Evolutionary conservation across 2,797 vertebrate species (phyloP).

Genomic region (Pseudomugil tenellus): DNA sequence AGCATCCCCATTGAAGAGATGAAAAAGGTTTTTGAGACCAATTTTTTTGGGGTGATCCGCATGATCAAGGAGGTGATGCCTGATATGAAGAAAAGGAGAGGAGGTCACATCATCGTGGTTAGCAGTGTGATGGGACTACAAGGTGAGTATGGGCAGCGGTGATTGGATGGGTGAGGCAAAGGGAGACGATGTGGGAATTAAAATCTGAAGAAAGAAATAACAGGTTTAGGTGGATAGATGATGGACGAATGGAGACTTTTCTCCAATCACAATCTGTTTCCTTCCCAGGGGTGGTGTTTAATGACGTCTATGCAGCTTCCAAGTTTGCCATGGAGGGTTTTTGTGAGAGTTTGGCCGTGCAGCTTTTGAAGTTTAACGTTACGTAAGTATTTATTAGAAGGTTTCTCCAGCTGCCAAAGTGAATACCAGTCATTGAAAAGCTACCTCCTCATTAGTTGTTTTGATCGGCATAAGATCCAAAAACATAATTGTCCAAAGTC

Average conservation of each 20-base stretch:
- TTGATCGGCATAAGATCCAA: neutral
- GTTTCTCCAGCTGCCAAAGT: neutral
- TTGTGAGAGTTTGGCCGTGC: constrained; percentile 85
- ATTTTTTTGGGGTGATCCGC: constrained; percentile 85
- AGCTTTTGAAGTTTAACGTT: constrained; percentile 83
- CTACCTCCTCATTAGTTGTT: neutral
- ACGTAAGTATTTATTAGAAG: constrained; percentile 74
- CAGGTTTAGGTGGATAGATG: neutral
- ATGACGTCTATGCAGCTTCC: constrained; percentile 84
- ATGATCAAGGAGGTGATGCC: constrained; percentile 88
- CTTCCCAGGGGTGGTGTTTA: constrained; percentile 84
- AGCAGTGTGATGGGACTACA: constrained; percentile 87
- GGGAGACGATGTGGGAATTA: neutral
- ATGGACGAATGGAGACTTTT: constrained; percentile 19
- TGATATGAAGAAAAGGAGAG: constrained; percentile 84
- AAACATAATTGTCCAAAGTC: too few relatives aligned
- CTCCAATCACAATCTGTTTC: neutral
- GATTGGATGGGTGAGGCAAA: neutral
- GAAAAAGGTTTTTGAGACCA: constrained; percentile 85
- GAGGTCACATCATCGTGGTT: constrained; percentile 82
- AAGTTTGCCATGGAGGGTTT: constrained; percentile 89
- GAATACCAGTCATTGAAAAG: neutral
- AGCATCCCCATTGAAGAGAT: constrained; percentile 84
- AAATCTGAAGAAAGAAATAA: constrained; percentile 3
- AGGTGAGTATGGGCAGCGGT: constrained; percentile 62